Evolutionary conservation across 2,797 vertebrate genomes (phyloP), one percentile per base, ranked within the genome.

Genomic region (Spinus olivaceus): DNA sequence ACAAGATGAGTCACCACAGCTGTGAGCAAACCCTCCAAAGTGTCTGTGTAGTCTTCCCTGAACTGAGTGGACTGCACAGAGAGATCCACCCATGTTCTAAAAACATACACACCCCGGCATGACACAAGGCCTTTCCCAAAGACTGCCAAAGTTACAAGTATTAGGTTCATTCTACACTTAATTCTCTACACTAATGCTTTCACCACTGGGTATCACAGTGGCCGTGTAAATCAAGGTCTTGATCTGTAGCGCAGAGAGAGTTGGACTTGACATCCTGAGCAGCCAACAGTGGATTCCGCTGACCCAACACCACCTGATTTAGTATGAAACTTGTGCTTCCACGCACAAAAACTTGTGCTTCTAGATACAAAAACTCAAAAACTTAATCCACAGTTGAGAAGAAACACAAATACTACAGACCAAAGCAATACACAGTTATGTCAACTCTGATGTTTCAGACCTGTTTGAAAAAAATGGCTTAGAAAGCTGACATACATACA

Each of bases 21-120:
- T n/a, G 3, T 14, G 39, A 66, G 50, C 10, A 6, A 6, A 82
- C 63, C 73, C 59, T 79, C 51, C 59, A 9, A 22, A 39, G 46
- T 1, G 1, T 25, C 13, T 1, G 4, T 20, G 24, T 2, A 7
- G 9, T 11, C 53, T 27, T 50, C 30, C 1, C 0, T 4, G 14
- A 56, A 33, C 24, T 4, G 32, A 61, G 2, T 17, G 19, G 21
- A 22, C 14, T 63, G 35, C n/a, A 35, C 8, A 59, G 30, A 53
- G 22, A 33, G 39, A 33, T 5, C 30, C 8, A 33, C 10, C 11
- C 24, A 12, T 2, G 1, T 51, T 23, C 21, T 1, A 6, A 18
- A 49, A 42, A 12, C 8, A 32, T 1, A 22, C 5, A 37, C 11
- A 11, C 14, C 4, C 44, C 13, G 42, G 6, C 18, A 12, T 1